Evolutionary conservation across 2,888 invertebrate species (phyloP).

Genomic region (Idaea biselata): DNA sequence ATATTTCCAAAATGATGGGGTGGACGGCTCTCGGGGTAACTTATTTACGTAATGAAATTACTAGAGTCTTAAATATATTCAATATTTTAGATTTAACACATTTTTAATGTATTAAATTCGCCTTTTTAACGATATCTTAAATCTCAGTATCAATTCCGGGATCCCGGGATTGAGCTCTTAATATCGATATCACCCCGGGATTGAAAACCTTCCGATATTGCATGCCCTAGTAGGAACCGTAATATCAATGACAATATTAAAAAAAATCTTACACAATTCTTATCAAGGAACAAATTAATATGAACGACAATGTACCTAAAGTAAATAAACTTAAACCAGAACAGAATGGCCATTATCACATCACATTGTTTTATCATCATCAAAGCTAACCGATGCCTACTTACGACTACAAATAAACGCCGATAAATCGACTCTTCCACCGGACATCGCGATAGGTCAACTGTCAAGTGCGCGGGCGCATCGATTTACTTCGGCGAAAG

Average conservation of each 20-base stretch:
- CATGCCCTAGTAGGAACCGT: too few species aligned
- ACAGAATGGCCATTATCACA: conserved; percentile 5
- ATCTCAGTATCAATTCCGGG: too few species aligned
- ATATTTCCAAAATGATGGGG: too few species aligned
- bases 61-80: too few species aligned
- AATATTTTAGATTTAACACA: too few species aligned
- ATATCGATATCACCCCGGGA: too few species aligned
- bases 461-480: conserved; percentile 40
- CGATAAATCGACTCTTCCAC: conserved; percentile 45
- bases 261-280: not conserved
- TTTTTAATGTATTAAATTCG: too few species aligned
- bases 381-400: conserved; percentile 32
- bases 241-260: not conserved
- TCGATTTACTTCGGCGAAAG: conserved; percentile 7
- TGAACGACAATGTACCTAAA: not conserved
- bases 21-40: too few species aligned
- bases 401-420: conserved; percentile 27
- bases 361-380: conserved; percentile 21
- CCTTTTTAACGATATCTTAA: too few species aligned
- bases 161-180: too few species aligned
- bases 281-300: not conserved
- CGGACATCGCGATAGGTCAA: conserved; percentile 51
- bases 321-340: not conserved
- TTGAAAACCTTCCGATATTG: too few species aligned
- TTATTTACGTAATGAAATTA: too few species aligned